Evolutionary conservation across 2,113 vertebrate species (phyloP), one percentile per base, ranked within the genome.

Genomic region (Nothobranchius kuhntae): DNA sequence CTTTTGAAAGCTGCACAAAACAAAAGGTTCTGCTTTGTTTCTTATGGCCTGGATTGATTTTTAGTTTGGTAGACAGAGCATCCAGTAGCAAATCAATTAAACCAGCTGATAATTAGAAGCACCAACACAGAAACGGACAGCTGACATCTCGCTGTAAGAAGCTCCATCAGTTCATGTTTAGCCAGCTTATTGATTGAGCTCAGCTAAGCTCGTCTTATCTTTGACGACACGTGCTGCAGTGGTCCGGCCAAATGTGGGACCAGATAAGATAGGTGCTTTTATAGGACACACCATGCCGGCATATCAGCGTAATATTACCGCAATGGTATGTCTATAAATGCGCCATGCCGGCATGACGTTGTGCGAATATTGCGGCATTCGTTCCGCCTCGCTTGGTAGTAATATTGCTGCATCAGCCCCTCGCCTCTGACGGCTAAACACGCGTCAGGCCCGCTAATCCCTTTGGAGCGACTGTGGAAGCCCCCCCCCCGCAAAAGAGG

Each of bases 131-230:
- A 59, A 75, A 86, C 38, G 71, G 83, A 86, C 84, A 80, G 83
- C 60, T 81, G 81, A 79, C 81, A 78, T 83, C 53, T 55, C 71
- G 80, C 65, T 75, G 70, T 45, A 21, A 13, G 73, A 70, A 7
- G 65, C 70, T 74, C 61, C 17, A 52, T 81, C 65, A 30, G 65
- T 26, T 86, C 65, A 78, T 58, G 77, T 71, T 73, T 81, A 64
- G 64, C 60, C 53, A 26, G 59, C 35, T 45, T 66, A 86, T 79
- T 75, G 85, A 90, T 85, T 83, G 30, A 71, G 40, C 63, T 69
- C 68, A 40, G 71, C 61, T 59, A 45, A 66, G 70, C 68, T 76
- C 54, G 57, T 83, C 68, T 87, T 88, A 88, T 89, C 87, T 85
- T 7, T 51, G 42, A 68, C 60, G 36, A 57, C 87, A 80, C 14